Evolutionary conservation across 1,140 invertebrate genomes (phyloP).

Genomic region (Meloidogyne exigua): DNA sequence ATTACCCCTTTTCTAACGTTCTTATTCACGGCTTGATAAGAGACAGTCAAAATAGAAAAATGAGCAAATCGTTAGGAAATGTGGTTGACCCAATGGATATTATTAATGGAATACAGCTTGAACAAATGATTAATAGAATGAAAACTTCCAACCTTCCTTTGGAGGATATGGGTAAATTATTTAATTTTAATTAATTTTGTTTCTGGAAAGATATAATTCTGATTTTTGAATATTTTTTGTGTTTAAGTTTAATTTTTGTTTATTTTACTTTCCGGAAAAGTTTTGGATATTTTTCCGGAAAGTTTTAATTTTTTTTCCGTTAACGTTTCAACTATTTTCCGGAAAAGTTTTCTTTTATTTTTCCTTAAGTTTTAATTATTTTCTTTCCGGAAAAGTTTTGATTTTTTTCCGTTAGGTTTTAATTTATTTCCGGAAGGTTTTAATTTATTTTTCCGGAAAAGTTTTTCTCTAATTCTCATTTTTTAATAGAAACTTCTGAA

Average conservation of each 20-base stretch:
- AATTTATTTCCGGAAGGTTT: background rate
- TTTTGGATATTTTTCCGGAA: background rate
- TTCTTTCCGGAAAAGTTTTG: slow-evolving; percentile 6
- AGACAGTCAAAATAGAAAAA: slow-evolving; percentile 94
- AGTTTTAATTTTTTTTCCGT: slow-evolving; percentile 5
- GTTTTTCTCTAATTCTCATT: slow-evolving; percentile 17
- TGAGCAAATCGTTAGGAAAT: slow-evolving; percentile 97
- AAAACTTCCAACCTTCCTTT: slow-evolving; percentile 40
- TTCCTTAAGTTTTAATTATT: background rate
- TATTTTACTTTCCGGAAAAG: too few relatives aligned
- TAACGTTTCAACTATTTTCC: too few relatives aligned
- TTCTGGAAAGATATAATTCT: background rate
- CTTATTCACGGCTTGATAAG: slow-evolving; percentile 94
- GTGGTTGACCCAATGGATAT: slow-evolving; percentile 95
- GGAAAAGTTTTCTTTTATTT: too few relatives aligned
- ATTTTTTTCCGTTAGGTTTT: background rate
- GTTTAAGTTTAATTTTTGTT: too few relatives aligned
- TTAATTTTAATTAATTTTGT: background rate
- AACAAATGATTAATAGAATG: slow-evolving; percentile 67
- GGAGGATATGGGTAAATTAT: slow-evolving; percentile 46
- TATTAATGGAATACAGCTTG: slow-evolving; percentile 80
- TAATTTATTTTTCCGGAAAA: slow-evolving; percentile 11
- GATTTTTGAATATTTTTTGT: too few relatives aligned
- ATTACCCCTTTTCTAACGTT: slow-evolving; percentile 66
- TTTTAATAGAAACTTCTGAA: slow-evolving; percentile 36